Percentiles rank a stretch among this genome's conserved stretches.
Conservation (phyloP, 1,140 invertebrate species). For the Formica selysi region DNA sequence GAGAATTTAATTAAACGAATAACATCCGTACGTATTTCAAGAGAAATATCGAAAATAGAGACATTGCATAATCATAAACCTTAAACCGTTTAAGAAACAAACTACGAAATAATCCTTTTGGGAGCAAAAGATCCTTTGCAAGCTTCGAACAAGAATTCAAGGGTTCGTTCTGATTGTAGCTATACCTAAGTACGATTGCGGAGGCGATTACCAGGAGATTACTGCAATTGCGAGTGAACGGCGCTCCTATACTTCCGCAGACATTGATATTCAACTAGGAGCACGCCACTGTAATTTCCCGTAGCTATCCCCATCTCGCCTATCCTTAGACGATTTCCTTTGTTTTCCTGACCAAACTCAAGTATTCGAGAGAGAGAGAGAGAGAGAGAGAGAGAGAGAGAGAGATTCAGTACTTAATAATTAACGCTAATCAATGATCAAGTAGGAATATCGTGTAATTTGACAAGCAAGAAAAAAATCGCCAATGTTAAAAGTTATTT, state of each 20-base stretch:
- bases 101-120: background rate
- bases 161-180: slow-evolving; percentile 41
- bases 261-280: slow-evolving; percentile 82
- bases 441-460: background rate
- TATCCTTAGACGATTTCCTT: slow-evolving; percentile 46
- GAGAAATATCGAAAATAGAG: background rate
- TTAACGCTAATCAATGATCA: slow-evolving; percentile 30
- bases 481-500: background rate
- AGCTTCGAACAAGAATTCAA: slow-evolving; percentile 15
- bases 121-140: background rate
- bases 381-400: no score
- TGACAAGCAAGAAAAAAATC: background rate
- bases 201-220: slow-evolving; percentile 78
- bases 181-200: slow-evolving; percentile 74
- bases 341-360: slow-evolving; percentile 1
- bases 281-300: slow-evolving; percentile 78
- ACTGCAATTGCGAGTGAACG: slow-evolving; percentile 76
- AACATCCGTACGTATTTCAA: background rate
- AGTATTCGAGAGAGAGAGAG: background rate
- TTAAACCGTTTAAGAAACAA: background rate
- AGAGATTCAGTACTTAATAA: slow-evolving; percentile 16
- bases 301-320: slow-evolving; percentile 50
- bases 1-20: slow-evolving; percentile 5
- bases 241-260: slow-evolving; percentile 76
- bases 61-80: background rate